Evolutionary conservation across 2,888 invertebrate genomes (phyloP).

Genomic region (Norana najaformis): DNA sequence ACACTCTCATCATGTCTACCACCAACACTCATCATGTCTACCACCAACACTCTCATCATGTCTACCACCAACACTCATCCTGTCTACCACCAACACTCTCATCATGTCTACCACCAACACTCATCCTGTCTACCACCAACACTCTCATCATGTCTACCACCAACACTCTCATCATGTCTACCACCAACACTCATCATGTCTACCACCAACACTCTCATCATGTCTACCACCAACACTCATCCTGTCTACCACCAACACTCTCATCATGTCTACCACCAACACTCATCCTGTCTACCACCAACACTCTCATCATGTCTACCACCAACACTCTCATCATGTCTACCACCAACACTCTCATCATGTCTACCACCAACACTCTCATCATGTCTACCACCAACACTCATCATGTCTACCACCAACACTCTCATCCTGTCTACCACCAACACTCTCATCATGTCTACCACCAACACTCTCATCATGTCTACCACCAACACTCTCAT

Average conservation of each 20-base stretch:
- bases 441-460: neutral
- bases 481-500: neutral
- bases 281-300: neutral
- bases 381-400: neutral
- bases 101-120: too few relatives aligned
- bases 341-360: neutral
- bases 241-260: neutral
- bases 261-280: too few relatives aligned
- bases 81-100: neutral
- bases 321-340: too few relatives aligned
- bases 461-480: too few relatives aligned
- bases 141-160: neutral
- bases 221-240: neutral
- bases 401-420: neutral
- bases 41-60: neutral
- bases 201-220: neutral
- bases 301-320: neutral
- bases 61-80: neutral
- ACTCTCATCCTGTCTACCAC: neutral
- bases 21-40: neutral
- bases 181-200: neutral
- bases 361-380: neutral
- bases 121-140: neutral
- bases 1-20: too few relatives aligned
- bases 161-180: too few relatives aligned